Conservation (phyloP, 1,140 invertebrate species). For the Meloidogyne exigua region DNA sequence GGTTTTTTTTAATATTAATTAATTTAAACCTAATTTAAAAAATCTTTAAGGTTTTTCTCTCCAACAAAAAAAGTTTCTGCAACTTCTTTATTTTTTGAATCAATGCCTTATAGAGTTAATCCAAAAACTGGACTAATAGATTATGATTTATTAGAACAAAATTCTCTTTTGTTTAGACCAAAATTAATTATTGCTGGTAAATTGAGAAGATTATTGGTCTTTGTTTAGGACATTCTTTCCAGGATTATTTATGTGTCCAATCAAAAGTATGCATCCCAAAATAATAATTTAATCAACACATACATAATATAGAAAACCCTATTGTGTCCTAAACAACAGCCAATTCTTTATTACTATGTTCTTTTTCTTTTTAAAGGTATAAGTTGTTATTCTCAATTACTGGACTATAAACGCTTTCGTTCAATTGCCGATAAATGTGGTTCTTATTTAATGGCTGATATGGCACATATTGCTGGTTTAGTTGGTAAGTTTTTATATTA, state of each 20-base stretch:
- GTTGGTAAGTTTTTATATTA: no score
- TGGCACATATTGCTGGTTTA: conserved; percentile 89
- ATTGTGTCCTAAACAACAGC: no score
- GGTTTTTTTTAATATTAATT: conserved; percentile 62
- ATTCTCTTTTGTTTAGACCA: conserved; percentile 83
- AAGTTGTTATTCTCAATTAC: conserved; percentile 77
- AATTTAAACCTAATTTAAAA: conserved; percentile 11
- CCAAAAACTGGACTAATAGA: conserved; percentile 84
- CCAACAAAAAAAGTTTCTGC: conserved; percentile 88
- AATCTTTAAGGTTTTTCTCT: conserved; percentile 94
- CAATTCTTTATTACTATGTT: no score
- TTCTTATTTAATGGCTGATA: conserved; percentile 86
- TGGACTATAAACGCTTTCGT: conserved; percentile 81
- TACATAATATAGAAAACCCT: no score
- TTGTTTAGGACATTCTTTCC: no score
- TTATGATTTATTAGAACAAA: conserved; percentile 81
- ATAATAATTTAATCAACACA: no score
- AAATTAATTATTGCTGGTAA: conserved; percentile 83
- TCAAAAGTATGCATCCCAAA: no score
- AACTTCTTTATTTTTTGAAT: conserved; percentile 95
- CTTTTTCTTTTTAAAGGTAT: conserved; percentile 69
- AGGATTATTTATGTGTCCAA: no score
- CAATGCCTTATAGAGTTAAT: conserved; percentile 93
- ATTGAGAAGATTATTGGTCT: no score
- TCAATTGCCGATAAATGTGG: conserved; percentile 82